Conservation (phyloP, 1,140 invertebrate genomes). For the Semibalanus balanoides region DNA sequence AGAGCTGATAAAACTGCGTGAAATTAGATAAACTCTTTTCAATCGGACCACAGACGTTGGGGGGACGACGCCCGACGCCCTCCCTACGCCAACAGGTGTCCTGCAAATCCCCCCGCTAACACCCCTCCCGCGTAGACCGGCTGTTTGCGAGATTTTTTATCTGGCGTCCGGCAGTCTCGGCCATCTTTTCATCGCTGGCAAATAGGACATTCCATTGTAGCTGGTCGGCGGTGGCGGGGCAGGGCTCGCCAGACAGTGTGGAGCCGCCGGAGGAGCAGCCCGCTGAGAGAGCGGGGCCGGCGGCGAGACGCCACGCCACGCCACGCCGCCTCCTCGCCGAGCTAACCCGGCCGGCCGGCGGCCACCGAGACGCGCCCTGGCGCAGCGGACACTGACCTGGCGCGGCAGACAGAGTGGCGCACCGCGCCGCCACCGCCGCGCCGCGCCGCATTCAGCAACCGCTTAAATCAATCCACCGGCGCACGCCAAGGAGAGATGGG, state of each 20-base stretch:
- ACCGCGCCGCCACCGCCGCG: too few relatives aligned
- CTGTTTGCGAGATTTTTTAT: slow-evolving; percentile 1
- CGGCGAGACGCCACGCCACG: not conserved
- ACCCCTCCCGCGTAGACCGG: too few relatives aligned
- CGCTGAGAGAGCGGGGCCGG: too few relatives aligned
- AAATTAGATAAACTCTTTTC: slow-evolving; percentile 3
- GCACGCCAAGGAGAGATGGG: not conserved
- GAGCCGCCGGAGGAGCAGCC: too few relatives aligned
- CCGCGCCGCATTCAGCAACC: not conserved
- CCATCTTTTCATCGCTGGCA: not conserved
- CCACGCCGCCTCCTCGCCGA: too few relatives aligned
- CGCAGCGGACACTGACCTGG: too few relatives aligned
- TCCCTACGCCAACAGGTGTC: not conserved
- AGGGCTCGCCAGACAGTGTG: not conserved
- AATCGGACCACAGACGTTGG: not conserved
- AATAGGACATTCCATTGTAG: not conserved
- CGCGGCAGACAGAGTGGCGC: too few relatives aligned
- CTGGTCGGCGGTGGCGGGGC: too few relatives aligned
- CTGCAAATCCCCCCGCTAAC: not conserved
- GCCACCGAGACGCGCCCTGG: too few relatives aligned
- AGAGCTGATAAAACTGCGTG: not conserved
- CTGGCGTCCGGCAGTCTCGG: not conserved
- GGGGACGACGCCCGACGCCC: too few relatives aligned
- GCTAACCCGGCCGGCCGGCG: too few relatives aligned
- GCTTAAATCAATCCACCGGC: not conserved